A percentile compares a stretch with the other conserved stretches of the same genome.
Evolutionary conservation across 2,113 vertebrate species (phyloP).

Genomic region (Numida meleagris): DNA sequence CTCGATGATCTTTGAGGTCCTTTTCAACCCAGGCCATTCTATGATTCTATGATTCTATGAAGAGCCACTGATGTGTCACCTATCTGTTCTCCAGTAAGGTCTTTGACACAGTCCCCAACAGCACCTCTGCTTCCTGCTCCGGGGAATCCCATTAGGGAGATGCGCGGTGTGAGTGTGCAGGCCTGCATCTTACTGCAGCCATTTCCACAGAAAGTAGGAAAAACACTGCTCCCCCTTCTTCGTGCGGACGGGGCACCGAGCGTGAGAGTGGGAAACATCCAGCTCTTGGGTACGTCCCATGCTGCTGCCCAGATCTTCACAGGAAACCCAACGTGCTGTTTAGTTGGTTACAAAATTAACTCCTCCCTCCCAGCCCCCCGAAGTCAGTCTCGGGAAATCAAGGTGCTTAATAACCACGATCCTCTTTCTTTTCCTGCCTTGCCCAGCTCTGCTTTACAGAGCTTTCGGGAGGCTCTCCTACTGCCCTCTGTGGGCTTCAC

Average conservation of each 20-base stretch:
- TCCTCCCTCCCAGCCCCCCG: background rate
- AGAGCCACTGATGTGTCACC: too few species aligned
- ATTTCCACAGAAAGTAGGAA: background rate
- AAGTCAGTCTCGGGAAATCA: background rate
- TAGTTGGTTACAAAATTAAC: background rate
- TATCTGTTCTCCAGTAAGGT: too few species aligned
- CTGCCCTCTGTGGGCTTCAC: background rate
- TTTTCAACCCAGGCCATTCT: too few species aligned
- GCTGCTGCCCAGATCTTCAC: background rate
- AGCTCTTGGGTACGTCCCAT: background rate
- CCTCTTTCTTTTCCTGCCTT: background rate
- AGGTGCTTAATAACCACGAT: background rate
- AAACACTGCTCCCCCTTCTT: background rate
- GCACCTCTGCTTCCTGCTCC: background rate
- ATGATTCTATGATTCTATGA: too few species aligned
- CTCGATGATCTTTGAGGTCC: too few species aligned
- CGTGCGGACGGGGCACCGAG: background rate
- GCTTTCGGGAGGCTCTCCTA: background rate
- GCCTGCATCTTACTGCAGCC: background rate
- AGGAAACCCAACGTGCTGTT: rapidly evolving
- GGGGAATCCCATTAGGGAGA: background rate
- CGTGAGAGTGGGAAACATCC: background rate
- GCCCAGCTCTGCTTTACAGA: background rate
- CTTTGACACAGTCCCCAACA: too few species aligned
- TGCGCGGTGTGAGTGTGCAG: background rate